Evolutionary conservation across 2,888 invertebrate genomes (phyloP), one percentile per base, ranked within the genome.

Genomic region (Macrosoma leucophasiata): DNA sequence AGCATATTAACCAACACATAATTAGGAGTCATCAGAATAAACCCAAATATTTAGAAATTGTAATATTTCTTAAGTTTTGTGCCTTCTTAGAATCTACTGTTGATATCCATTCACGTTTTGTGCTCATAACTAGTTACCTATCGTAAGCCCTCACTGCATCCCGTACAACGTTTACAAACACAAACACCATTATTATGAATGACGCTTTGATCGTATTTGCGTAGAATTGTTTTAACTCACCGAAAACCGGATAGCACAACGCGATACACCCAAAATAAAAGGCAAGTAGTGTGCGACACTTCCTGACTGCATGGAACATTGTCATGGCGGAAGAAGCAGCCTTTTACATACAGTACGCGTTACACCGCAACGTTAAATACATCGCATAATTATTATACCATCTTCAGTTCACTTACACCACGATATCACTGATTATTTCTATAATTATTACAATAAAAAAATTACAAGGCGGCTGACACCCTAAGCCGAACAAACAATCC

Each of bases 401-500:
- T 82, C 65, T 71, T 78, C 52, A 62, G 55, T 66, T 67, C 62
- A 71, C 54, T 56, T 60, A 51, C 38, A 57, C 55, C 55, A 50
- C 45, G 55, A 61, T 62, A 73, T 55, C 63, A 72, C 66, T 62
- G 62, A 65, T 55, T 74, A 66, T 56, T 73, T 70, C 63, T 62
- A 62, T 60, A 72, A 61, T 65, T 72, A 66, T 61, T 62, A 64
- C 60, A 63, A 57, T 59, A 60, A 60, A 73, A n/a, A 77, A 76
- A 73, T 65, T 65, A 68, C 56, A 65, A 69, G 64, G 69, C 75
- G 73, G 75, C 73, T 82, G 79, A 78, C 82, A 84, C 79, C 77
- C 81, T 74, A 82, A 74, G 79, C 82, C 84, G 82, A 76, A 79
- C 82, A 78, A 81, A 78, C 79, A 81, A 81, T 71, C 58, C 48